Percentiles rank a stretch among this genome's conserved stretches.
Evolutionary conservation across 2,888 invertebrate genomes (phyloP).

Genomic region (Cordylochernes scorpioides): DNA sequence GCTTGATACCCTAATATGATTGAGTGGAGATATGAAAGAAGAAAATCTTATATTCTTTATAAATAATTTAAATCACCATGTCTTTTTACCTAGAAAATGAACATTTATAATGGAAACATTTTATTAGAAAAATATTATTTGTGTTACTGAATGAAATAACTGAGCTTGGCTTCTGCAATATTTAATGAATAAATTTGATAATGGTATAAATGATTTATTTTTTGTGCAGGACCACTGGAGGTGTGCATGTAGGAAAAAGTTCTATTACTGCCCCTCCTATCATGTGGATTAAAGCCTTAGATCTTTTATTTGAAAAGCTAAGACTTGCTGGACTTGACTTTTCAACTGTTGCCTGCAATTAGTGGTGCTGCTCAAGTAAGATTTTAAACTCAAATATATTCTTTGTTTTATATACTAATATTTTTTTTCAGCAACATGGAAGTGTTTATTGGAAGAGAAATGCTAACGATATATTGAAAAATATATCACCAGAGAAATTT

Average conservation of each 20-base stretch:
- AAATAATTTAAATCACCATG: too few species aligned
- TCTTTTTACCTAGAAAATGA: too few species aligned
- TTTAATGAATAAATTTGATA: too few species aligned
- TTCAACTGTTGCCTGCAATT: constrained; percentile 45
- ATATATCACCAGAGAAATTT: constrained; percentile 42
- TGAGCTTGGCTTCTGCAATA: too few species aligned
- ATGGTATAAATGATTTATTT: background rate
- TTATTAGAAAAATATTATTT: too few species aligned
- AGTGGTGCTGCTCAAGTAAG: constrained; percentile 72
- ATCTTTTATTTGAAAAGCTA: constrained; percentile 59
- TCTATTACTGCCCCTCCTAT: constrained; percentile 50
- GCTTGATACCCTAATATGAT: too few species aligned
- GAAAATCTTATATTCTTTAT: too few species aligned
- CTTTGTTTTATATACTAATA: constrained; percentile 1
- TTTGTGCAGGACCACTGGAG: constrained; percentile 32
- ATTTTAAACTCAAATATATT: constrained; percentile 1
- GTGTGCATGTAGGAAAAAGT: constrained; percentile 29
- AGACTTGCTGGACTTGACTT: constrained; percentile 56
- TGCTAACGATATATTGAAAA: constrained; percentile 34
- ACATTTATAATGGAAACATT: too few species aligned
- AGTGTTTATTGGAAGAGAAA: constrained; percentile 78
- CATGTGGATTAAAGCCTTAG: constrained; percentile 87
- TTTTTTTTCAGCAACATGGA: constrained; percentile 65
- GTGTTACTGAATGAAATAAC: too few species aligned
- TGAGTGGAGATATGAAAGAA: too few species aligned